Evolutionary conservation across 2,797 vertebrate genomes (phyloP).

Genomic region (Chelidonichthys spinosus): DNA sequence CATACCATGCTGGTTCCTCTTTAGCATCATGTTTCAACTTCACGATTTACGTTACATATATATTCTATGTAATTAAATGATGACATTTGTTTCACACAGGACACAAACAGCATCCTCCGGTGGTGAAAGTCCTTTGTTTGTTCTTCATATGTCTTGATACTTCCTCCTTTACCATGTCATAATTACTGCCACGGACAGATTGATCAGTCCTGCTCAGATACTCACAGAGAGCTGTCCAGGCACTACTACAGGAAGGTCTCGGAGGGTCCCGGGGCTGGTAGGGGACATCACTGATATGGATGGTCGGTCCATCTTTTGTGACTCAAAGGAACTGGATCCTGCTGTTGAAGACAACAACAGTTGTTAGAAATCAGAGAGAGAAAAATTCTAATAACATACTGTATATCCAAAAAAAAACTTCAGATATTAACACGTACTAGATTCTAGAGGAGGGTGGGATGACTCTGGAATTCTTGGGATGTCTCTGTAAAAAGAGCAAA

Average conservation of each 20-base stretch:
- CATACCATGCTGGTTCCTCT: neutral
- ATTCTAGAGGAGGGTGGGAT: constrained; percentile 96
- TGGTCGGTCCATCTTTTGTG: constrained; percentile 97
- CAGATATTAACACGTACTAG: constrained; percentile 88
- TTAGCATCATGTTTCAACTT: neutral
- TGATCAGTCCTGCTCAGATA: constrained; percentile 23
- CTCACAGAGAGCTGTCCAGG: constrained; percentile 97
- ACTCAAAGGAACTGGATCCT: constrained; percentile 99
- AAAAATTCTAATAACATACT: neutral
- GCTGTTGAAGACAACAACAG: constrained; percentile 61
- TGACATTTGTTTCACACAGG: neutral
- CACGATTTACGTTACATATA: neutral
- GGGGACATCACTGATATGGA: constrained; percentile 99
- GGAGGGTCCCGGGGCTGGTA: constrained; percentile 94
- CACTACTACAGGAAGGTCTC: constrained; percentile 93
- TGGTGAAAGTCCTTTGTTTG: neutral
- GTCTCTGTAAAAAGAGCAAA: constrained; percentile 85
- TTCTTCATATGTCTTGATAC: neutral
- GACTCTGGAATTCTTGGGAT: constrained; percentile 97
- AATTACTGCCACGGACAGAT: neutral
- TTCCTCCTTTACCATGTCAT: neutral
- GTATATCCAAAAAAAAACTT: neutral
- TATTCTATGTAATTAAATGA: neutral
- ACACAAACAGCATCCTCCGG: neutral
- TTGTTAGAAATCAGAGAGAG: neutral